A percentile compares a stretch with the other conserved stretches of the same genome.
phyloP scores from a whole-genome alignment of 2,113 vertebrate species.

The Tupaia tana region DNA sequence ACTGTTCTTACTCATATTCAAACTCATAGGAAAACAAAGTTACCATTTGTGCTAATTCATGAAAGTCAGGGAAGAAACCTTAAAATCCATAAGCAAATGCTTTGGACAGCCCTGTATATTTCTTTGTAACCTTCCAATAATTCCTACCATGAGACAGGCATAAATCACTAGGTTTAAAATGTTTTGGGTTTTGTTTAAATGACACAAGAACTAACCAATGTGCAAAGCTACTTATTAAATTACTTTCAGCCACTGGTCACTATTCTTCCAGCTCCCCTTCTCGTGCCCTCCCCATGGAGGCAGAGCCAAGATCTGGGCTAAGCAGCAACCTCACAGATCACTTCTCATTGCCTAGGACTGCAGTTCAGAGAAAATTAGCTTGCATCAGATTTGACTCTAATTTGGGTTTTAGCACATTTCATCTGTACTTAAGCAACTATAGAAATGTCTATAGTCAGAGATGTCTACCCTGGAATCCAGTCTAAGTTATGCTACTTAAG shows the following conservation, averaged over 20 bases:
- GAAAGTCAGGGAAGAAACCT: constrained; percentile 64
- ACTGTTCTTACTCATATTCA: not conserved
- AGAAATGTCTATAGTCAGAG: constrained; percentile 76
- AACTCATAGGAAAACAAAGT: constrained; percentile 66
- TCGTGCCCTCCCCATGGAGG: constrained; percentile 28
- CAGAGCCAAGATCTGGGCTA: constrained; percentile 73
- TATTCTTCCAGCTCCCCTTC: constrained; percentile 68
- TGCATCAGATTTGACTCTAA: constrained; percentile 83
- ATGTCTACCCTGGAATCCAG: constrained; percentile 63
- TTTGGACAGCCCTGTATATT: constrained; percentile 66
- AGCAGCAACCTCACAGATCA: constrained; percentile 76
- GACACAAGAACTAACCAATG: constrained; percentile 73
- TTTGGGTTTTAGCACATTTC: constrained; percentile 82
- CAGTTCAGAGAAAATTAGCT: constrained; percentile 78
- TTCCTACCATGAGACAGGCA: constrained; percentile 55
- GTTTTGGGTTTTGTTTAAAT: constrained; percentile 79
- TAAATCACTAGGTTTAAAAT: constrained; percentile 74
- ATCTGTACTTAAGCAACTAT: constrained; percentile 82
- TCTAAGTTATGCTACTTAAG: constrained; percentile 56
- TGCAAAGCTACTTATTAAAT: constrained; percentile 81
- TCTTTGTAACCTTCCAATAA: constrained; percentile 65
- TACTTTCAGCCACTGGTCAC: constrained; percentile 78
- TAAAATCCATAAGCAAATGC: constrained; percentile 60
- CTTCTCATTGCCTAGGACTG: constrained; percentile 75
- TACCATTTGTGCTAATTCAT: constrained; percentile 30